These are phyloP conservation scores for Vireo altiloquus DNA, from an alignment of 2,113 vertebrate species.

Conservation along the genomic window DNA sequence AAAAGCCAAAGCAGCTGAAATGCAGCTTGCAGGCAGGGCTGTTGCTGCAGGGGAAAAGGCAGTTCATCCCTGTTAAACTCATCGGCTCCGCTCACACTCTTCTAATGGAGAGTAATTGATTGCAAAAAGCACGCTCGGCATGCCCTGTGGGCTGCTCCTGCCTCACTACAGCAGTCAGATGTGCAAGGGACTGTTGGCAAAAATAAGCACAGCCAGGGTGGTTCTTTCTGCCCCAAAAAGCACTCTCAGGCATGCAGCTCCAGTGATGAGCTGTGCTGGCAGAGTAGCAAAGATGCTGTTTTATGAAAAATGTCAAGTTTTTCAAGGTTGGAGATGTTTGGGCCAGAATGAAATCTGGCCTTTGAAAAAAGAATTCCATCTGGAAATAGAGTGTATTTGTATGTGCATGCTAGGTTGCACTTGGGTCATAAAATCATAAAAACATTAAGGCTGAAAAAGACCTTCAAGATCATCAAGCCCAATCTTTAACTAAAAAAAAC, in stretches of 20 bases:
- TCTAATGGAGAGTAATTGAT: constrained; percentile 32
- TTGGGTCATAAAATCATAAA: background rate
- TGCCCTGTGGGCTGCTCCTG: background rate
- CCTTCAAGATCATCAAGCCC: background rate
- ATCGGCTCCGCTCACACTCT: background rate
- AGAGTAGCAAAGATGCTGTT: background rate
- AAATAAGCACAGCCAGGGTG: background rate
- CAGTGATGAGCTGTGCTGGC: background rate
- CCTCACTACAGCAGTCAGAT: background rate
- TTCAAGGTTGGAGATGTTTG: background rate
- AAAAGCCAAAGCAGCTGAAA: background rate
- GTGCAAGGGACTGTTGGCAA: background rate
- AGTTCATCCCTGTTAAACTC: background rate
- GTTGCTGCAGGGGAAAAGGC: background rate
- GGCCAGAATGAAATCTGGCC: background rate
- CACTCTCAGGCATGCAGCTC: background rate
- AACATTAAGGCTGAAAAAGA: background rate
- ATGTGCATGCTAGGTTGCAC: background rate
- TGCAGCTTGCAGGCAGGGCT: background rate
- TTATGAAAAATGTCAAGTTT: background rate
- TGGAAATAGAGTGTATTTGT: background rate
- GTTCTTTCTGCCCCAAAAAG: background rate
- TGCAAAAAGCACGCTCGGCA: background rate
- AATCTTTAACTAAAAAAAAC: background rate
- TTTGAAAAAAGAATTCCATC: background rate